Evolutionary conservation across 2,888 invertebrate species (phyloP).

Genomic region (Panzeria rudis): DNA sequence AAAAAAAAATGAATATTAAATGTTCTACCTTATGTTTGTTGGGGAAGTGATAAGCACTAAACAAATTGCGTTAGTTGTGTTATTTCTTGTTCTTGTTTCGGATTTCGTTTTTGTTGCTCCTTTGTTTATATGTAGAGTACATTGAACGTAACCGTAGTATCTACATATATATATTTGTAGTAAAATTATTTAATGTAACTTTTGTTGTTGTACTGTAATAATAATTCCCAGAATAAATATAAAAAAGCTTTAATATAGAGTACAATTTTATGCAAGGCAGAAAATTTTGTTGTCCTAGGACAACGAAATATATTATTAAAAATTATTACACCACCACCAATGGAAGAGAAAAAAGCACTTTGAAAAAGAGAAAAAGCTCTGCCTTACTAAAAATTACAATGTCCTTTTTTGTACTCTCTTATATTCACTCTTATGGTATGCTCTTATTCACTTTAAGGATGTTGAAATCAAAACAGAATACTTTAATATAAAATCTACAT

Average conservation of each 20-base stretch:
- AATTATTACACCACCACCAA: not conserved
- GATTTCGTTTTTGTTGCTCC: constrained; percentile 17
- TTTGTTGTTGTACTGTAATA: not conserved
- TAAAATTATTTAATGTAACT: constrained; percentile 29
- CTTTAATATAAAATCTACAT: constrained; percentile 19
- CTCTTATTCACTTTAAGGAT: constrained; percentile 16
- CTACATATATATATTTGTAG: constrained; percentile 46
- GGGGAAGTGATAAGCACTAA: constrained; percentile 18
- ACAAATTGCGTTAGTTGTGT: constrained; percentile 54
- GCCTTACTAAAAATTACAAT: not conserved
- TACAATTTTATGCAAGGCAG: constrained; percentile 13
- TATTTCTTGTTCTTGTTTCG: constrained; percentile 34
- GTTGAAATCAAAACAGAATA: constrained; percentile 65
- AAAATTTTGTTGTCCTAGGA: constrained; percentile 71
- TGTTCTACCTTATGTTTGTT: not conserved
- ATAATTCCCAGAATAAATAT: constrained; percentile 48
- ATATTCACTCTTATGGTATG: not conserved
- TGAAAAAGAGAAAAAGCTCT: constrained; percentile 39
- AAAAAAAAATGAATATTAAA: too few species aligned
- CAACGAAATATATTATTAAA: constrained; percentile 40
- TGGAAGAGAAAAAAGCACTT: constrained; percentile 11
- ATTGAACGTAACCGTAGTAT: constrained; percentile 57
- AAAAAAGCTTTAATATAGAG: constrained; percentile 32
- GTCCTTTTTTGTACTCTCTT: not conserved
- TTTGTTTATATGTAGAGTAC: constrained; percentile 53